Conservation (phyloP, 1,140 invertebrate species). For the Drosophila subpulchrella region DNA sequence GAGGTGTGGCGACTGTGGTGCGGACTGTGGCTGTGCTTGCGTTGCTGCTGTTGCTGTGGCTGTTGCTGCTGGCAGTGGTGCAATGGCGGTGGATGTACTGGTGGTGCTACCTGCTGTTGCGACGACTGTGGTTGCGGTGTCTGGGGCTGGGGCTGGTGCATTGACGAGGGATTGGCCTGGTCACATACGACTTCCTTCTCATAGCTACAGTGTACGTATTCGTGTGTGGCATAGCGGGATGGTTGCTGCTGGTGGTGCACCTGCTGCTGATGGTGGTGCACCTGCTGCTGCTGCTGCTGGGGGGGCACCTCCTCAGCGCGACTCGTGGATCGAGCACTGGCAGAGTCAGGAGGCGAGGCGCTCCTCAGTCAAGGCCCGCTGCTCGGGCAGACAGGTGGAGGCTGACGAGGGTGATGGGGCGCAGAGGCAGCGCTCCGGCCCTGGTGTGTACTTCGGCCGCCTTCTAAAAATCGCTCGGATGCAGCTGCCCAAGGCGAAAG, state of each 20-base stretch:
- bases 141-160: constrained; percentile 22
- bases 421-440: constrained; percentile 84
- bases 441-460: constrained; percentile 84
- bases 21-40: constrained; percentile 74
- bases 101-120: constrained; percentile 16
- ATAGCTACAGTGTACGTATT: constrained; percentile 84
- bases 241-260: constrained; percentile 33
- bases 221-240: constrained; percentile 68
- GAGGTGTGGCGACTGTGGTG: constrained; percentile 74
- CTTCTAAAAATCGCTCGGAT: constrained; percentile 88
- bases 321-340: constrained; percentile 80
- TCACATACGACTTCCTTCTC: constrained; percentile 84
- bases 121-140: not conserved
- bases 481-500: constrained; percentile 85
- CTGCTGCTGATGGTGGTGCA: constrained; percentile 42
- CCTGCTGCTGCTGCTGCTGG: constrained; percentile 46
- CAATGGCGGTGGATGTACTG: constrained; percentile 16
- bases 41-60: constrained; percentile 26
- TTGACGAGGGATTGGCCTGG: constrained; percentile 65
- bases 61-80: constrained; percentile 33
- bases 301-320: constrained; percentile 68
- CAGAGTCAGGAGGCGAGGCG: constrained; percentile 84
- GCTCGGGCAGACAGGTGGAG: constrained; percentile 84
- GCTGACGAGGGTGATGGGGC: constrained; percentile 85
- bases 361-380: constrained; percentile 85